phyloP scores from a whole-genome alignment of 2,113 vertebrate species.

The Pithys albifrons region DNA sequence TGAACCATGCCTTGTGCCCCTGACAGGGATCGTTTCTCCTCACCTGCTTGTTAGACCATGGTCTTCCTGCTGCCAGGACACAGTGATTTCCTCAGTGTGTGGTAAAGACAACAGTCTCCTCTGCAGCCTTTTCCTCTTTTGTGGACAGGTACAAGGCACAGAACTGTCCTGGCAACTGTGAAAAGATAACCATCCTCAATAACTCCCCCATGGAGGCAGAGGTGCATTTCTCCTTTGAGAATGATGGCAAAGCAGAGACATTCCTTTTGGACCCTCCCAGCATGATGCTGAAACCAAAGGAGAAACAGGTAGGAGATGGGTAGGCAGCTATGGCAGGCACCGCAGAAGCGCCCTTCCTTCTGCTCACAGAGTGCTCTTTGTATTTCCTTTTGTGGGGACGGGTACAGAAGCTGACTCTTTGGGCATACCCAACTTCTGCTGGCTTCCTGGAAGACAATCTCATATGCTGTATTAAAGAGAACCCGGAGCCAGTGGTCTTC shows the following conservation, averaged over 20 bases:
- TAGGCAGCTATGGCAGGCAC: too few species aligned
- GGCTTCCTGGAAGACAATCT: conserved; percentile 85
- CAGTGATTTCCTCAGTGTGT: rapidly evolving
- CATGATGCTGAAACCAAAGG: conserved; percentile 81
- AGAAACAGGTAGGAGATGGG: conserved; percentile 79
- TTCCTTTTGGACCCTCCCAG: conserved; percentile 84
- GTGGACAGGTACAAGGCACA: conserved; percentile 83
- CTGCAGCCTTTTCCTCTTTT: not conserved
- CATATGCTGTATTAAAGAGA: conserved; percentile 84
- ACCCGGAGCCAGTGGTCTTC: conserved; percentile 81
- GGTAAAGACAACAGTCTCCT: not conserved
- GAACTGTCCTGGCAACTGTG: conserved; percentile 78
- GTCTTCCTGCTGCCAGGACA: not conserved
- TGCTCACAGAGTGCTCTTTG: not conserved
- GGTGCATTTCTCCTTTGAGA: conserved; percentile 81
- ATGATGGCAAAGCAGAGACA: conserved; percentile 78
- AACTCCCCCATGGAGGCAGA: conserved; percentile 76
- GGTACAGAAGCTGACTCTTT: conserved; percentile 80
- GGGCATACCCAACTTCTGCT: conserved; percentile 86
- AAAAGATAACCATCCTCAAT: conserved; percentile 84
- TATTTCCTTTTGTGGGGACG: not conserved
- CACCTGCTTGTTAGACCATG: not conserved
- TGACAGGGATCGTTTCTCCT: not conserved
- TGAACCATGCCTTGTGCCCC: rapidly evolving
- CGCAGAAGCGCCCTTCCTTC: rapidly evolving